Base-by-base conservation (phyloP, 2,797 vertebrate species). In the Iguana delicatissima region DNA sequence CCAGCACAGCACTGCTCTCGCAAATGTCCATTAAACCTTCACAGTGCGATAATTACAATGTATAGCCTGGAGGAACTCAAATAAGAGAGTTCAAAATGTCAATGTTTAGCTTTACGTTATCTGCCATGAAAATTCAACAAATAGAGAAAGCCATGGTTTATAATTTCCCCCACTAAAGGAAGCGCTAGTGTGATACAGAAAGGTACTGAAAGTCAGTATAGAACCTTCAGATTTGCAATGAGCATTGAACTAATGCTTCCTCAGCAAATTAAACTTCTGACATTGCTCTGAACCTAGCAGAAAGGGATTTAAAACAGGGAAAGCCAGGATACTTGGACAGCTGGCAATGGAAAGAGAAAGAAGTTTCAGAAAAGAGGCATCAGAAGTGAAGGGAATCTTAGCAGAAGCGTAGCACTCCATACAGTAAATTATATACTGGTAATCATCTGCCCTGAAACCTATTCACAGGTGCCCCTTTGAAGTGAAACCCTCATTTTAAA, bases 31-130 rank as follows among this genome's bases (percentile, higher is more conserved):
- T 89, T 89, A 89, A 89, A 84, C 81, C 42, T 50, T 77, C 57
- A 77, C 88, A 76, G 29, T 89, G 50, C 29, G 76, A 84, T 89
- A 84, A 89, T 89, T 89, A 76, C 88, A 89, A 89, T 84, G 80
- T 77, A 89, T 84, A 84, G 88, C 88, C 81, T 84, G 88, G 72
- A 89, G 88, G 80, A 89, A 89, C 55, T 89, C 69, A 89, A 89
- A 84, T 76, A 89, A 76, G 72, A 83, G 87, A 73, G 81, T 89
- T 89, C 88, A 84, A 35, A 84, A 89, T 89, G 80, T 89, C 88
- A 89, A 35, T 89, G 72, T 35, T 84, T 83, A 76, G 55, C 55
- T 84, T 84, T 89, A 32, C 46, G 35, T 76, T 89, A 46, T 62
- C 80, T 24, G 74, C 88, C 88, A 52, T 76, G 35, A 84, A 89